Percentiles rank a stretch among this genome's conserved stretches.
Evolutionary conservation across 2,113 vertebrate genomes (phyloP).

Genomic region (Perca fluviatilis): DNA sequence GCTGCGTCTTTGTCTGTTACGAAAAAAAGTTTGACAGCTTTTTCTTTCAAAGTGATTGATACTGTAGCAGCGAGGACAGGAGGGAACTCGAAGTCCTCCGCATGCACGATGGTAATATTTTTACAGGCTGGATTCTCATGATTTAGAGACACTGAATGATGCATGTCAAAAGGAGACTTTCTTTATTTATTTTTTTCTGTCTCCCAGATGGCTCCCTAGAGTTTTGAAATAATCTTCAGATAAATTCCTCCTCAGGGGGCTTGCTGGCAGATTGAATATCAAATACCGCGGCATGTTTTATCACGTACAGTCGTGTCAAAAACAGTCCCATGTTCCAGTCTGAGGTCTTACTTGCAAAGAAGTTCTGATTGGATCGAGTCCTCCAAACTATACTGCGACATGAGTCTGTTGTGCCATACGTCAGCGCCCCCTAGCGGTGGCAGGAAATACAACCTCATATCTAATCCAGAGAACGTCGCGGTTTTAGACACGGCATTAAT

Average conservation of each 20-base stretch:
- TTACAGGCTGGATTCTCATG: neutral
- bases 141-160: neutral
- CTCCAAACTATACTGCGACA: too few relatives aligned
- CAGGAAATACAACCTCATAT: too few relatives aligned
- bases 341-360: neutral
- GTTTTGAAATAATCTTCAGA: neutral
- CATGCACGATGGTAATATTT: neutral
- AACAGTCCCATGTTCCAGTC: neutral
- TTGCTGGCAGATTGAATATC: neutral
- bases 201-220: neutral
- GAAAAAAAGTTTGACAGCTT: neutral
- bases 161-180: neutral
- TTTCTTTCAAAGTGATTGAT: slow-evolving; percentile 19
- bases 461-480: too few relatives aligned
- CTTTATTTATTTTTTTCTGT: neutral
- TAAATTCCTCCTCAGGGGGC: neutral
- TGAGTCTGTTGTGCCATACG: too few relatives aligned
- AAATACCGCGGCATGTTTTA: slow-evolving; percentile 4
- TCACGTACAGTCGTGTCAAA: neutral
- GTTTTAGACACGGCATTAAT: too few relatives aligned
- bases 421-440: too few relatives aligned
- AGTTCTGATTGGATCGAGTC: neutral
- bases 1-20: slow-evolving; percentile 7
- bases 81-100: neutral
- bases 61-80: slow-evolving; percentile 8